These are phyloP conservation scores for Sturmia bella DNA, from an alignment of 2,888 invertebrate genomes.

Conservation along the genomic window DNA sequence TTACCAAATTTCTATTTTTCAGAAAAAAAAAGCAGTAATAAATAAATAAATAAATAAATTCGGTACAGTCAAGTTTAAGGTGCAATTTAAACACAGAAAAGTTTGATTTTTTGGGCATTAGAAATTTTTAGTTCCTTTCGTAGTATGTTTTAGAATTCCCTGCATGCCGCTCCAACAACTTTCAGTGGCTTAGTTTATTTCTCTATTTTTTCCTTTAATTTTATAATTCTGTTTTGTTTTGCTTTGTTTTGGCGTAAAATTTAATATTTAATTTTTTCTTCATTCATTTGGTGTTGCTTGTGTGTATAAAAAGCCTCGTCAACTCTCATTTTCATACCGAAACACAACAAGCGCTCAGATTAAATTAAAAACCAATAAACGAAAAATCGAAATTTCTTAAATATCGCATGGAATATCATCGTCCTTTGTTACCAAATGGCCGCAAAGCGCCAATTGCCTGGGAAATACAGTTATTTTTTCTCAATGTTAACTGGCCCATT, in stretches of 20 bases:
- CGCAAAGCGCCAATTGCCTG: slow-evolving; percentile 64
- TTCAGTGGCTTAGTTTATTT: background rate
- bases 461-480: slow-evolving; percentile 67
- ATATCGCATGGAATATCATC: slow-evolving; percentile 58
- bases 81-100: too few relatives aligned
- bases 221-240: background rate
- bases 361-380: background rate
- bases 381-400: background rate
- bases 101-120: too few relatives aligned
- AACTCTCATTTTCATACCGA: background rate
- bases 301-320: slow-evolving; percentile 10
- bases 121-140: too few relatives aligned
- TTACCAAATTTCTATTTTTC: too few relatives aligned
- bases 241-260: background rate
- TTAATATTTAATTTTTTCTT: background rate
- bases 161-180: background rate
- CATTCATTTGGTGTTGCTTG: background rate
- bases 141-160: background rate
- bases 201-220: too few relatives aligned
- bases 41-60: too few relatives aligned
- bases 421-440: slow-evolving; percentile 64
- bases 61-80: too few relatives aligned
- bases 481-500: slow-evolving; percentile 66
- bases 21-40: too few relatives aligned
- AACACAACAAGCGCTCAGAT: background rate